phyloP scores from a whole-genome alignment of 2,888 invertebrate species.

The Lomographa bimaculata region DNA sequence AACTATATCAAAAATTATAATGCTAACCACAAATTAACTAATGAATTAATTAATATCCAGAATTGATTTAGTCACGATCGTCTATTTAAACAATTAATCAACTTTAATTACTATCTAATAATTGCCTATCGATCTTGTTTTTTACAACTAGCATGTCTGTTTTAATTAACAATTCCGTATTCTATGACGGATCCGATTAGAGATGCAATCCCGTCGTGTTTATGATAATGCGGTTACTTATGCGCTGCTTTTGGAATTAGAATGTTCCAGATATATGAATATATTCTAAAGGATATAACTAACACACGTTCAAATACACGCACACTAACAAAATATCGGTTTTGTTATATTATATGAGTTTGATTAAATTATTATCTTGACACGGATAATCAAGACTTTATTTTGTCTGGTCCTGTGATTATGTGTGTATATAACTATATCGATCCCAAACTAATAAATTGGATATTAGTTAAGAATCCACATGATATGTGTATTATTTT shows the following conservation, averaged over 20 bases:
- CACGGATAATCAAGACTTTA: too few species aligned
- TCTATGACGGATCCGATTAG: conserved; percentile 60
- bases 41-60: conserved; percentile 13
- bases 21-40: conserved; percentile 5
- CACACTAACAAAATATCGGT: too few species aligned
- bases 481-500: too few species aligned
- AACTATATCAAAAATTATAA: conserved; percentile 2
- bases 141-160: conserved; percentile 23
- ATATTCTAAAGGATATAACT: too few species aligned
- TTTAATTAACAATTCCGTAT: conserved; percentile 35
- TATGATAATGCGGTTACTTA: conserved; percentile 67
- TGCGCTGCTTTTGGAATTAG: conserved; percentile 54
- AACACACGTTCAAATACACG: too few species aligned
- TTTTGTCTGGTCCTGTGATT: too few species aligned
- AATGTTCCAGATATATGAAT: too few species aligned
- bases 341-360: too few species aligned
- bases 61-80: conserved; percentile 19
- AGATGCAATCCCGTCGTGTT: conserved; percentile 68
- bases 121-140: conserved; percentile 18
- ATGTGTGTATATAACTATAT: too few species aligned
- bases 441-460: too few species aligned
- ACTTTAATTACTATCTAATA: conserved; percentile 19
- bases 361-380: too few species aligned
- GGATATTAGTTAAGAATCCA: too few species aligned
- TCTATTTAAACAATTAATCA: conserved; percentile 22